Evolutionary conservation across 2,888 invertebrate genomes (phyloP).

Genomic region (Philaethria dido): DNA sequence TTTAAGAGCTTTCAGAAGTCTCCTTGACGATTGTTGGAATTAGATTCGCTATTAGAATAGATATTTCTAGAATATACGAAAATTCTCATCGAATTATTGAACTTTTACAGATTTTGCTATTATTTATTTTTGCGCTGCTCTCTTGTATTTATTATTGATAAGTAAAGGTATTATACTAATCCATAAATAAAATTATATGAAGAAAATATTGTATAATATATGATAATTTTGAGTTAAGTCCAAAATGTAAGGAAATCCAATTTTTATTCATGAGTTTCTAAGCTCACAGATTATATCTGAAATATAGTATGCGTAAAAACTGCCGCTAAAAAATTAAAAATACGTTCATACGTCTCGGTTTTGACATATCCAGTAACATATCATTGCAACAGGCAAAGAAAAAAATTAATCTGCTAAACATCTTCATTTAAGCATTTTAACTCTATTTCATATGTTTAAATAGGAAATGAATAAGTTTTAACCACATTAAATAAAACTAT

Average conservation of each 20-base stretch:
- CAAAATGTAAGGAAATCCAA: neutral
- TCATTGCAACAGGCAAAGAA: slow-evolving; percentile 25
- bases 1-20: slow-evolving; percentile 29
- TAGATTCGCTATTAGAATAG: slow-evolving; percentile 33
- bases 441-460: neutral
- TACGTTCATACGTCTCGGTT: slow-evolving; percentile 4
- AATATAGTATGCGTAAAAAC: no score
- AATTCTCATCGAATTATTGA: slow-evolving; percentile 26
- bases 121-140: slow-evolving; percentile 21
- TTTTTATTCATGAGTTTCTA: neutral
- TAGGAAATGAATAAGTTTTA: neutral
- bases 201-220: neutral
- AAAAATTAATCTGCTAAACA: neutral
- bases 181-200: neutral
- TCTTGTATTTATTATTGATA: slow-evolving; percentile 17
- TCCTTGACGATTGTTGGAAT: slow-evolving; percentile 25
- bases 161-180: neutral
- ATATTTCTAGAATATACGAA: slow-evolving; percentile 27
- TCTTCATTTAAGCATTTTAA: neutral
- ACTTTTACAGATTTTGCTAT: slow-evolving; percentile 26
- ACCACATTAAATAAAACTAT: neutral
- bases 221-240: no score
- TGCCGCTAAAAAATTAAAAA: neutral
- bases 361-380: slow-evolving; percentile 39
- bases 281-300: neutral